Conservation (phyloP, 1,140 invertebrate species). For the Cyrtorhinus lividipennis region DNA sequence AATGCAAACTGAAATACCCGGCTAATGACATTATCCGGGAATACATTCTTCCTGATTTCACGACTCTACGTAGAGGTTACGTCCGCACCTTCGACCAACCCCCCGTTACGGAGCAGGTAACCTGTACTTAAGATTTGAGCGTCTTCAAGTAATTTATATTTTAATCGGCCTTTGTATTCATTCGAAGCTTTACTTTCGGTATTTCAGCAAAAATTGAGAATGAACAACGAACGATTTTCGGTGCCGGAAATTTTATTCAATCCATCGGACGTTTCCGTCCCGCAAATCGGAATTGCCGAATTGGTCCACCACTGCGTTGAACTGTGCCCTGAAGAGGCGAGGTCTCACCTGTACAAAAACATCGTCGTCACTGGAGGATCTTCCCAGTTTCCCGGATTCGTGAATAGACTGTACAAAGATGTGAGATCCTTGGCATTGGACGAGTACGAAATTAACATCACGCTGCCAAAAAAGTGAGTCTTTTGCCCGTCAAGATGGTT, state of each 20-base stretch:
- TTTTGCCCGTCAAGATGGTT: too few relatives aligned
- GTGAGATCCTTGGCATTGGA: slow-evolving; percentile 60
- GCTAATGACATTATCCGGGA: slow-evolving; percentile 56
- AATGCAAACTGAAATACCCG: slow-evolving; percentile 43
- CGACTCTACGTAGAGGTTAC: slow-evolving; percentile 66
- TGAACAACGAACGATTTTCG: slow-evolving; percentile 85
- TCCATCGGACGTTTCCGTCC: slow-evolving; percentile 88
- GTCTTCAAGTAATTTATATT: not conserved
- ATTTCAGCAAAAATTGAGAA: slow-evolving; percentile 56
- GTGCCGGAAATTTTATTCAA: slow-evolving; percentile 91
- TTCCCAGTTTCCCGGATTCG: slow-evolving; percentile 65
- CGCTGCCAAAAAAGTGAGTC: slow-evolving; percentile 48
- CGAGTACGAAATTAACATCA: slow-evolving; percentile 55
- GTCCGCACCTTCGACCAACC: slow-evolving; percentile 45
- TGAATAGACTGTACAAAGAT: slow-evolving; percentile 64
- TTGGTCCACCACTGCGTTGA: slow-evolving; percentile 62
- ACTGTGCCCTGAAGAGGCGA: slow-evolving; percentile 57
- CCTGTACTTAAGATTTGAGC: not conserved
- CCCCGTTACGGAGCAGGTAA: slow-evolving; percentile 44
- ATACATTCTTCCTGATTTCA: slow-evolving; percentile 93
- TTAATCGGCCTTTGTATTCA: too few relatives aligned
- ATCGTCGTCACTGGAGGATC: slow-evolving; percentile 89
- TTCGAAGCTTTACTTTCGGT: too few relatives aligned
- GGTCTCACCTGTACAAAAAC: slow-evolving; percentile 70
- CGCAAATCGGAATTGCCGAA: slow-evolving; percentile 88